Percentiles rank a stretch among this genome's conserved stretches.
phyloP scores from a whole-genome alignment of 92 coral and sea anemone genomes.

The Epizoanthus stellaris region DNA sequence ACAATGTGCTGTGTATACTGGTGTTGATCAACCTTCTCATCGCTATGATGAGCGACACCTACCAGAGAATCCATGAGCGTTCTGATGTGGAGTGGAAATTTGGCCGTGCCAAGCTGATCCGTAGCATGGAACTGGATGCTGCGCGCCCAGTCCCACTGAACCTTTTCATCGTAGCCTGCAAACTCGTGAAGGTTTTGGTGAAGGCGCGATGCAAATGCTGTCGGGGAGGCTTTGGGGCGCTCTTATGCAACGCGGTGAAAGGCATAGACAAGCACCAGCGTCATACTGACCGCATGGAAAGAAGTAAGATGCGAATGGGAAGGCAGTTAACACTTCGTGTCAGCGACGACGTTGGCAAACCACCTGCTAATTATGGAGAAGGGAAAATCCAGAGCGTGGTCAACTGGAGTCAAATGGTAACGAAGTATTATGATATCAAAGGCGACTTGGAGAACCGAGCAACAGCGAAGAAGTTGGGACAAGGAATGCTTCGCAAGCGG shows the following conservation, averaged over 20 bases:
- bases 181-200: conserved; percentile 58
- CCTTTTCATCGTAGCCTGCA: conserved; percentile 76
- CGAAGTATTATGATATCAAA: conserved; percentile 75
- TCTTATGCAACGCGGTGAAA: conserved; percentile 57
- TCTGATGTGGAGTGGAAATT: conserved; percentile 98
- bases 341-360: conserved; percentile 31
- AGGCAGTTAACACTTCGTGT: conserved; percentile 20
- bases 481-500: conserved; percentile 12
- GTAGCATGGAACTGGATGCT: conserved; percentile 91
- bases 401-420: conserved; percentile 78
- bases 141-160: conserved; percentile 90
- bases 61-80: conserved; percentile 88
- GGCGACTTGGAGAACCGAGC: conserved; percentile 52
- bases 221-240: conserved; percentile 61
- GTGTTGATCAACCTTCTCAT: conserved; percentile 89
- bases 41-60: conserved; percentile 99
- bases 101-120: conserved; percentile 90
- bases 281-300: not conserved
- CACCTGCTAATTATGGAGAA: conserved; percentile 15
- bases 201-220: conserved; percentile 83
- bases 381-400: conserved; percentile 76
- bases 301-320: not conserved
- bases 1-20: conserved; percentile 81
- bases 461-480: not conserved
- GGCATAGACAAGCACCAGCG: conserved; percentile 2